phyloP scores from a whole-genome alignment of 2,113 vertebrate genomes.

The Chloebia gouldiae region DNA sequence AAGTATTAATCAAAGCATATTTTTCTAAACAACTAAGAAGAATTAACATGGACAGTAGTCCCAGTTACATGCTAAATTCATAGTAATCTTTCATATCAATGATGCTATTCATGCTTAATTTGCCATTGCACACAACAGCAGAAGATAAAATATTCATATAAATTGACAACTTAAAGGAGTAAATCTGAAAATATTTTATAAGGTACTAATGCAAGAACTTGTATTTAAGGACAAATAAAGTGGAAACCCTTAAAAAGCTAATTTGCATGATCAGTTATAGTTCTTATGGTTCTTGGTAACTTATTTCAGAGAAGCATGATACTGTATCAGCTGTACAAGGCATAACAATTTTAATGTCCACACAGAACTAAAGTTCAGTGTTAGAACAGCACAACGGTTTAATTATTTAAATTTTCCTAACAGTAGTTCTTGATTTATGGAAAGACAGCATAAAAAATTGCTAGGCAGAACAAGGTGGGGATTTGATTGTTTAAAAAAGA shows the following conservation, averaged over 20 bases:
- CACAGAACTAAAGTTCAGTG: neutral
- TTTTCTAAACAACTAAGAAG: neutral
- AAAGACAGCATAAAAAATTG: neutral
- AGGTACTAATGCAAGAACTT: neutral
- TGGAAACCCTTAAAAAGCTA: neutral
- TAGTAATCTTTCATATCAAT: neutral
- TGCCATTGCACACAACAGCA: neutral
- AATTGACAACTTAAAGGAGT: neutral
- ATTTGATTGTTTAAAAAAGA: neutral
- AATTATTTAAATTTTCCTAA: neutral
- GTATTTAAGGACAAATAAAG: neutral
- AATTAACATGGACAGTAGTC: neutral
- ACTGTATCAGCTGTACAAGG: neutral
- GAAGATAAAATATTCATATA: neutral
- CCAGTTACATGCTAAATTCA: neutral
- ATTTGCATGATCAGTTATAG: neutral
- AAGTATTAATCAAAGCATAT: neutral
- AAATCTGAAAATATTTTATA: neutral
- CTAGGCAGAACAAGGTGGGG: neutral
- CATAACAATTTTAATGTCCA: neutral
- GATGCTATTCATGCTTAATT: neutral
- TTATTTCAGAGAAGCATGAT: neutral
- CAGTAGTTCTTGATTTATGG: neutral
- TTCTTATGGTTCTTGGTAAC: neutral
- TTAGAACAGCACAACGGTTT: neutral